Base-by-base conservation (phyloP, 2,113 vertebrate species). In the Hyperopisus bebe region DNA sequence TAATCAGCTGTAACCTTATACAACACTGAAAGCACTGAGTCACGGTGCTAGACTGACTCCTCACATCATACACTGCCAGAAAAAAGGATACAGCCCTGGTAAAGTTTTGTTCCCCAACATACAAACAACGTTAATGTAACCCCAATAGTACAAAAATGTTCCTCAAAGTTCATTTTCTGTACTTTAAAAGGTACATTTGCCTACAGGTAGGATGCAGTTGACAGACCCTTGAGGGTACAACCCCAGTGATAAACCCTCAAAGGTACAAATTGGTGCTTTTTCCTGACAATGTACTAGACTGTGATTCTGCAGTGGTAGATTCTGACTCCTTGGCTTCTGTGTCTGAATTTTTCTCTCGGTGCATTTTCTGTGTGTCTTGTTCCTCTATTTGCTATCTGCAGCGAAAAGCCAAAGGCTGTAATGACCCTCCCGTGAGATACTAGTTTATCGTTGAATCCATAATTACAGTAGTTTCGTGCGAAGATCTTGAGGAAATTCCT, bases 401-500 rank as follows among this genome's bases (percentile, higher is more conserved):
- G 21, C 1, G 0, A 82, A 3, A 21, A 17, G 17, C 35, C 17
- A 8, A 42, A 17, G 44, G 82, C 44, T 84, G 42, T 84, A 47
- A 84, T 39, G 13, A 47, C 50, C 50, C 48, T 51, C 85, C 46
- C 13, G 1, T 11, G 48, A 86, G 46, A 74, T 91, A 91, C 89
- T 62, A 88, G 88, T 31, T 91, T 15, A 87, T 91, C 91, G 89
- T 90, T 93, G 85, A 51, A 93, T 87, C 92, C 90, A 91, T 89
- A 92, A 94, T 92, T 90, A 48, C 90, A 55, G 86, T 89, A 90
- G 90, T 94, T 93, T 92, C 83, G 90, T 90, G 90, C 93, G 94
- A 94, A 92, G 91, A 92, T 90, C 94, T 93, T 94, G 91, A 93
- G 94, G 93, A 93, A 91, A 58, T 92, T 91, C 85, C 91, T 92